Conservation (phyloP, 2,888 invertebrate genomes). For the Subacronicta megacephala region DNA sequence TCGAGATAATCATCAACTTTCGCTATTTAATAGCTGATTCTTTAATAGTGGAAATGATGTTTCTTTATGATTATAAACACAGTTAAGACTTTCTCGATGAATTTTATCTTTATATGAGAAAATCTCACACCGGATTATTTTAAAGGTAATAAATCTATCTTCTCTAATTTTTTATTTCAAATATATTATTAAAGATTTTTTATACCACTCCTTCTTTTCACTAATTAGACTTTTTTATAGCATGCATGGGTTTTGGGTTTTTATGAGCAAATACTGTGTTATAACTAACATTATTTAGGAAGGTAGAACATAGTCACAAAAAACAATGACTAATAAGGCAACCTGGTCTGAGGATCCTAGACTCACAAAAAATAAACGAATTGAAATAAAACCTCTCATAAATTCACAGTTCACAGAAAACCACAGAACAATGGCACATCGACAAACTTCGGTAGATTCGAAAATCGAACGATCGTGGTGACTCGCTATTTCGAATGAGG, state of each 20-base stretch:
- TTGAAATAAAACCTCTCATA: conserved; percentile 49
- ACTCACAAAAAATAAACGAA: conserved; percentile 32
- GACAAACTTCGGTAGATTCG: conserved; percentile 78
- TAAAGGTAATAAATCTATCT: too few relatives aligned
- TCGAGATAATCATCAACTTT: conserved; percentile 7
- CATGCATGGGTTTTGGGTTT: conserved; percentile 30
- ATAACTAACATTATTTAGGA: conserved; percentile 54
- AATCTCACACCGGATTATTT: background rate
- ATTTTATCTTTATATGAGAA: too few relatives aligned
- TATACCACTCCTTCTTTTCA: conserved; percentile 7
- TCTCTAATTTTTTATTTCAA: too few relatives aligned
- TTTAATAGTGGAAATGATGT: background rate
- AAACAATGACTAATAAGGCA: conserved; percentile 62
- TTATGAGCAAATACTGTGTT: conserved; percentile 16
- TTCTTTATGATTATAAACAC: too few relatives aligned
- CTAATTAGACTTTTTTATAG: conserved; percentile 12
- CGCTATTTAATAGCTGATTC: conserved; percentile 18
- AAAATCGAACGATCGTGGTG: conserved; percentile 70
- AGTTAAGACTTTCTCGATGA: conserved; percentile 5
- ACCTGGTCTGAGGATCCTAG: conserved; percentile 50
- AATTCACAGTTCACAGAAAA: conserved; percentile 66
- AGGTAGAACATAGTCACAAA: conserved; percentile 61
- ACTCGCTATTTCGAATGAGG: conserved; percentile 71
- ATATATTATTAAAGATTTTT: too few relatives aligned
- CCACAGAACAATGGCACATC: conserved; percentile 70